Evolutionary conservation across 2,888 invertebrate species (phyloP).

Genomic region (Dendrolimus houi): DNA sequence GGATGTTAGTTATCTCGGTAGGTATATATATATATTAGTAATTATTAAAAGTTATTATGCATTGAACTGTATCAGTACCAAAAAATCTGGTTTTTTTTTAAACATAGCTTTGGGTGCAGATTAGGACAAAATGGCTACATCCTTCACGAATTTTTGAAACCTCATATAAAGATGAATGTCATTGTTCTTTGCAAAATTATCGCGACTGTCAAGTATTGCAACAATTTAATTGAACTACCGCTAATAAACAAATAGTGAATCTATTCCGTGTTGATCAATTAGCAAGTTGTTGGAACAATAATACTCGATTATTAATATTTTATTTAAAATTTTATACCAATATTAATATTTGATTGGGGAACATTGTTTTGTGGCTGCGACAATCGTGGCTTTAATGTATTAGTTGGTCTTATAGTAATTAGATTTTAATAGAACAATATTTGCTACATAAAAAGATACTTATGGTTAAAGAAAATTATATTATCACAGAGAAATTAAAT

Average conservation of each 20-base stretch:
- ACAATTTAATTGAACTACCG: no score
- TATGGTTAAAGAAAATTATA: conserved; percentile 56
- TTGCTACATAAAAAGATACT: conserved; percentile 52
- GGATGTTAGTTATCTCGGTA: no score
- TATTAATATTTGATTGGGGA: conserved; percentile 31
- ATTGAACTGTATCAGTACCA: no score
- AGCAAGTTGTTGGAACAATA: conserved; percentile 65
- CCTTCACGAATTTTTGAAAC: no score
- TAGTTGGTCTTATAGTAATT: conserved; percentile 57
- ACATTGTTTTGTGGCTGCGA: conserved; percentile 60
- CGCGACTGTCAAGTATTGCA: no score
- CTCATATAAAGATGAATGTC: no score
- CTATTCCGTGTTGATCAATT: conserved; percentile 5
- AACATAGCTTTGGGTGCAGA: no score
- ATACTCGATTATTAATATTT: conserved; percentile 75
- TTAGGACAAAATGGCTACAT: no score
- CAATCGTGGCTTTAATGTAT: conserved; percentile 40
- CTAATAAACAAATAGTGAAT: neutral
- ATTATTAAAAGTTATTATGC: no score
- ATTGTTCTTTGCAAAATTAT: no score
- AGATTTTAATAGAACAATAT: conserved; percentile 62
- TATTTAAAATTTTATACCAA: conserved; percentile 63
- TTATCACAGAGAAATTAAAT: conserved; percentile 69
- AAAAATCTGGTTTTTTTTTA: no score
- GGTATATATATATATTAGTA: no score